Evolutionary conservation across 2,888 invertebrate species (phyloP).

Genomic region (Drosophila yooni): DNA sequence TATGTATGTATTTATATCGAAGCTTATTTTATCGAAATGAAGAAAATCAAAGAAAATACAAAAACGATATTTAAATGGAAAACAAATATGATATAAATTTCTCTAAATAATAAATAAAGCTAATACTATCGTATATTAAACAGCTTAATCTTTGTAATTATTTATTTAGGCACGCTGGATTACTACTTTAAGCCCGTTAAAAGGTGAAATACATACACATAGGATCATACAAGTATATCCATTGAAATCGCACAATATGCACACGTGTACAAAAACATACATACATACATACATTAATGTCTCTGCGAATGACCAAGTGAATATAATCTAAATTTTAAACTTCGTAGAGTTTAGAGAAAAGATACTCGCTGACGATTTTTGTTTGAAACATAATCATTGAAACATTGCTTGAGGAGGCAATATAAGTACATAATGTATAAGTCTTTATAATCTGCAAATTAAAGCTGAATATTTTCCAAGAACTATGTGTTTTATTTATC

Average conservation of each 20-base stretch:
- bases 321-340: constrained; percentile 16
- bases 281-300: constrained; percentile 6
- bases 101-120: constrained; percentile 59
- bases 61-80: constrained; percentile 26
- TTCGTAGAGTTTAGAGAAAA: constrained; percentile 14
- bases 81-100: constrained; percentile 33
- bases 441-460: constrained; percentile 50
- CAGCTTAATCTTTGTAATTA: constrained; percentile 50
- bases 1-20: constrained; percentile 29
- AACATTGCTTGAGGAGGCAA: constrained; percentile 34
- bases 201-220: constrained; percentile 21
- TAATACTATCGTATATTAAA: constrained; percentile 37
- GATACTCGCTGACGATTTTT: constrained; percentile 16
- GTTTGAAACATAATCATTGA: constrained; percentile 17
- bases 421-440: constrained; percentile 34
- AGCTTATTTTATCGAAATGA: constrained; percentile 13
- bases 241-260: constrained; percentile 21
- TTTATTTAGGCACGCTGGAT: constrained; percentile 59
- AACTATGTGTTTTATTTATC: constrained; percentile 54
- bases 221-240: constrained; percentile 31
- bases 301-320: constrained; percentile 44
- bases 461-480: constrained; percentile 49
- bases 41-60: neutral
- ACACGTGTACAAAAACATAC: constrained; percentile 38
- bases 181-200: constrained; percentile 40